A percentile compares a stretch with the other conserved stretches of the same genome.
These are phyloP conservation scores for Echinops telfairi DNA, from an alignment of 2,113 vertebrate genomes.

Conservation along the genomic window DNA sequence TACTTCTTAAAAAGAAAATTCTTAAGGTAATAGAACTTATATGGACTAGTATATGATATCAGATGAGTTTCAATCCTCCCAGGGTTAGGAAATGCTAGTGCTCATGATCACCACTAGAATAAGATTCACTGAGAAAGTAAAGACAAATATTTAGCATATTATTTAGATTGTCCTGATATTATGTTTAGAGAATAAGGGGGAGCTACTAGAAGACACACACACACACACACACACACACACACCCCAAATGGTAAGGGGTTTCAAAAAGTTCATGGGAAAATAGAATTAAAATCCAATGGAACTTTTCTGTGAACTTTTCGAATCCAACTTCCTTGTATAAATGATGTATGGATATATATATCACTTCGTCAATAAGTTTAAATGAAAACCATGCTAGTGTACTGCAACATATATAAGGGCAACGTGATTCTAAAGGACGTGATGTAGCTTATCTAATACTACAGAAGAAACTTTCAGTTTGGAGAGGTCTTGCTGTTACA, in stretches of 20 bases:
- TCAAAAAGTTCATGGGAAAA: too few species aligned
- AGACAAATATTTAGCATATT: not conserved
- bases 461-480: slow-evolving; percentile 45
- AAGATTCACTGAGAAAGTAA: slow-evolving; percentile 25
- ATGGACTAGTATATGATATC: not conserved
- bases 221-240: not conserved
- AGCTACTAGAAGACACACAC: not conserved
- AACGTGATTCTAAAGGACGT: slow-evolving; percentile 41
- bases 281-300: too few species aligned
- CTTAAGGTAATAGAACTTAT: slow-evolving; percentile 44
- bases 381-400: slow-evolving; percentile 10
- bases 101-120: slow-evolving; percentile 16
- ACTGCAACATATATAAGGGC: slow-evolving; percentile 40
- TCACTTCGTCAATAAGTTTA: slow-evolving; percentile 15
- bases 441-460: slow-evolving; percentile 13
- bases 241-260: not conserved
- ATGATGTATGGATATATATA: not conserved
- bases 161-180: not conserved
- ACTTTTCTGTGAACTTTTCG: too few species aligned
- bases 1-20: slow-evolving; percentile 27
- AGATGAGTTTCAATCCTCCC: slow-evolving; percentile 13
- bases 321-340: too few species aligned
- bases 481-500: slow-evolving; percentile 37
- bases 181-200: slow-evolving; percentile 9
- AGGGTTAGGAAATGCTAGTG: not conserved